phyloP scores from a whole-genome alignment of 2,797 vertebrate species.

The Peromyscus attwateri region DNA sequence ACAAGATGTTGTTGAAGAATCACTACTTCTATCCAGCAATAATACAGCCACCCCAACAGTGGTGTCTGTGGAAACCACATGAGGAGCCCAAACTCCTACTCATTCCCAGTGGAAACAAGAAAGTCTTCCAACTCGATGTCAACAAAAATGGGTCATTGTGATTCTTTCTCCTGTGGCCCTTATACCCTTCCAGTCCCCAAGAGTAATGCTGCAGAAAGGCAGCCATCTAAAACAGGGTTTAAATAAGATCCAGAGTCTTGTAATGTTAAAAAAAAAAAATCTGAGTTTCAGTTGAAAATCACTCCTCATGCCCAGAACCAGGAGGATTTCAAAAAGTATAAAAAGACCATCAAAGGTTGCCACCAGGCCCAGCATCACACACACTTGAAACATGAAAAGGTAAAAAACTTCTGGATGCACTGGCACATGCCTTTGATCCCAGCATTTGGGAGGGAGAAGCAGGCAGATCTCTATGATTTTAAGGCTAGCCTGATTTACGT shows the following conservation, averaged over 20 bases:
- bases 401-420: background rate
- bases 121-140: background rate
- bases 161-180: background rate
- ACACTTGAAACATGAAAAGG: background rate
- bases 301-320: background rate
- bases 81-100: background rate
- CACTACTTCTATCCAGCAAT: background rate
- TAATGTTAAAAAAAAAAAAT: background rate
- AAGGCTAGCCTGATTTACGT: background rate
- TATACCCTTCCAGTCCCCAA: background rate
- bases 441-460: background rate
- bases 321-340: background rate
- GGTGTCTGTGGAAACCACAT: background rate
- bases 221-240: background rate
- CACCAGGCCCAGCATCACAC: background rate
- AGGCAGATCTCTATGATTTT: background rate
- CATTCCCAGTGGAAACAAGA: background rate
- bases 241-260: background rate
- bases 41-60: background rate
- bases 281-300: constrained; percentile 1
- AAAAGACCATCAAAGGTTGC: background rate
- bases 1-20: background rate
- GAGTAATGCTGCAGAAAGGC: background rate
- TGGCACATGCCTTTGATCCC: background rate
- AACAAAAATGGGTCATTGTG: background rate